Base-by-base conservation (phyloP, 2,888 invertebrate species). In the Druceiella hillmani region DNA sequence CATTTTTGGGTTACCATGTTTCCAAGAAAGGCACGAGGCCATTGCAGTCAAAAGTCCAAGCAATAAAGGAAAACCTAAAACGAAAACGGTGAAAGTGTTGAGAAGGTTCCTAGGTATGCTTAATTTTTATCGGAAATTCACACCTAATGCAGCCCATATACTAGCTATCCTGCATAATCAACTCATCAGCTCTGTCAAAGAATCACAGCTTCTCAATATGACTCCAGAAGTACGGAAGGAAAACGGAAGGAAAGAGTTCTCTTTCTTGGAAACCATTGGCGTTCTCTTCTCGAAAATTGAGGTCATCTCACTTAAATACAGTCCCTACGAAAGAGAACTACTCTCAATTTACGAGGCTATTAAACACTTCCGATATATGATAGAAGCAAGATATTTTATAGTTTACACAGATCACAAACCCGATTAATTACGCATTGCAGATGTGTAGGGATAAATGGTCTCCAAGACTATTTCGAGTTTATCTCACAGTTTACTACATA, bases 321-420 rank as follows among this genome's bases (percentile, higher is more conserved):
- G 52, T 13, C 49, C 57, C 2, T 64, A 61, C 40, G 61, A 66
- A 35, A 22, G 57, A 3, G 59, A 64, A 44, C 50, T 66, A 0
- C 45, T 59, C 3, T 61, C 59, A 0, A 55, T 57, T 3, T 64
- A 60, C 36, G 42, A 50, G 32, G 55, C 55, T 1, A 47, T 63
- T 1, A 52, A 52, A 33, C 46, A 58, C 38, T 62, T 62, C 44
- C 45, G 54, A 4, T 50, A 57, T 17, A 52, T 59, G 50, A 25
- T 64, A 0, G 64, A 66, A 49, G 59, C 55, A 1, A 44, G 53
- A 17, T 12, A 50, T 3, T 53, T 58, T 26, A 47, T 35, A 1
- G 50, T 61, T 2, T 51, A 44, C 13, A 61, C 59, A 0, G 59
- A 61, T 47, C 61, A 57, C 39, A 59, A 57, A 29, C n/a, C n/a